Base-by-base conservation (phyloP, 2,888 invertebrate genomes). In the Dichetophora obliterata region DNA sequence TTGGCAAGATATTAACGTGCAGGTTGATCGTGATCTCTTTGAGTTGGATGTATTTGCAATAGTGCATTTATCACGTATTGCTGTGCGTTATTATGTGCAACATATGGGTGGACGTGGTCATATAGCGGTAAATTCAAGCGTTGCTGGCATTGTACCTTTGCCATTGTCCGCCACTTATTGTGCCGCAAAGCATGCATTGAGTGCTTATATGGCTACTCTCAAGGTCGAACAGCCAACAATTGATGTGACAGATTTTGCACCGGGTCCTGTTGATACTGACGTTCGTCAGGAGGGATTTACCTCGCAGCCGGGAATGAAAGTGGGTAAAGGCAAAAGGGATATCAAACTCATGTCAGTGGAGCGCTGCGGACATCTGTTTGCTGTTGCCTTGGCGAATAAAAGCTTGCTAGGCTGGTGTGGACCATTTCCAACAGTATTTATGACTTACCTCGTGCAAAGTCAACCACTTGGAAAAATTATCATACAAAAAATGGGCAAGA, bases 1-100 rank as follows among this genome's bases (percentile, higher is more conserved):
- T 27, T 95, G 94, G 93, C 93, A 93, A 79, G 90, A 93, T 1
- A 94, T 94, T 65, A 92, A 93, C 1, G 79, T 94, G 1, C 87
- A 90, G 59, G 95, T 96, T 0, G 95, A 96, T 86, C 90, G 90
- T 65, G 91, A 94, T 78, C 89, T 95, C 83, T 94, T 96, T 85
- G 93, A 95, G 50, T 86, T 96, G 75, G 95, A 96, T 87, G 94
- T 95, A 0, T 93, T 96, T 81, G 91, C 93, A 0, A 91, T 92
- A 5, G 86, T 96, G 0, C 92, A 93, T 80, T 89, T 96, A 74
- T 93, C 93, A 5, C 91, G 95, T 78, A 87, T 93, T 54, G 94
- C 92, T 0, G 88, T 95, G 1, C 91, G 91, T 27, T 92, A 95
- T 86, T 95, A 94, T 84, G 65, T 84, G 63, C 82, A 86, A 4